Base-by-base conservation (phyloP, 2,797 vertebrate genomes). In the Pseudochirops cupreus region DNA sequence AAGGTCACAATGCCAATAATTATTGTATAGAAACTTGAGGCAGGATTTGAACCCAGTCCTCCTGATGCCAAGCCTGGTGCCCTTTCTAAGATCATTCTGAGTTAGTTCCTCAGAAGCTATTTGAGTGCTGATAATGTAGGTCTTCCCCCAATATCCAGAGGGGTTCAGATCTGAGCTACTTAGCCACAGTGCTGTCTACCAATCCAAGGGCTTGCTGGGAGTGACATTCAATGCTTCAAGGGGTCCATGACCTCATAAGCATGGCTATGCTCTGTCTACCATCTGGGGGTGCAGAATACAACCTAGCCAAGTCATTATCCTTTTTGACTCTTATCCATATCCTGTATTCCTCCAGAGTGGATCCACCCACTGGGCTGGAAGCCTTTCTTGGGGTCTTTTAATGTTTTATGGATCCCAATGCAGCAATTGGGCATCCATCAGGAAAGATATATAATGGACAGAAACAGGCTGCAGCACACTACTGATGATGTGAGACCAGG, bases 111-210 rank as follows among this genome's bases (percentile, higher is more conserved):
- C 74, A 50, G 24, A 46, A 24, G 74, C 39, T 93, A 26, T 57
- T 92, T 93, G 56, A 74, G 13, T 91, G 53, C 92, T 94, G 87
- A 58, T 7, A 95, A 58, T 18, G 16, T 52, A 92, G 14, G 2
- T 10, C 54, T 54, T 91, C 54, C 82, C 52, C 92, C 29, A 53
- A 92, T 18, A 59, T 92, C 55, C 50, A 91, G 91, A 91, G 9
- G 13, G 9, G 59, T 74, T 0, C 10, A 55, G 93, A 53, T 90
- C 3, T 90, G 93, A 94, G 26, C 58, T 91, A 31, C 39, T 89
- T 59, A 55, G 52, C 16, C 90, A 52, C 28, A 46, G 52, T 46
- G 90, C 46, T 92, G 87, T 1, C 11, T 91, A 39, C 33, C 39
- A 39, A 29, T 46, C 91, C 14, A 12, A 50, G 92, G 50, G 10